phyloP scores from a whole-genome alignment of 2,113 vertebrate species.

The Dasyprocta punctata region DNA sequence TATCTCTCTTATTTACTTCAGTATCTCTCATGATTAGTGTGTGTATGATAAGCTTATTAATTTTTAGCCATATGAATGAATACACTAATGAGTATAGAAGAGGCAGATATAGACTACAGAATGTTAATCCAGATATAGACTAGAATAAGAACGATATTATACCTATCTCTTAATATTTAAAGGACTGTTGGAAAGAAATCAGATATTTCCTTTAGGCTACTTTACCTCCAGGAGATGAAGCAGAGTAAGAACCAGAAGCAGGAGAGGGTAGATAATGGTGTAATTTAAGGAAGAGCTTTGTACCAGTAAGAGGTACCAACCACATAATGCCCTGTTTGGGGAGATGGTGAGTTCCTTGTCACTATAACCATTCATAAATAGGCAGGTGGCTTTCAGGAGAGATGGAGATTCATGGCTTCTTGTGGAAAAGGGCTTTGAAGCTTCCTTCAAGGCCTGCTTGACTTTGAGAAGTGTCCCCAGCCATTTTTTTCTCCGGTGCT shows the following conservation, averaged over 20 bases:
- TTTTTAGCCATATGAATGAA: constrained; percentile 6
- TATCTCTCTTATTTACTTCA: neutral
- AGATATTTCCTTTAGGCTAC: neutral
- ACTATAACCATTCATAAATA: neutral
- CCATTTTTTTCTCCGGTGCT: neutral
- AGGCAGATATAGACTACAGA: neutral
- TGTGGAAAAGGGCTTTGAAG: neutral
- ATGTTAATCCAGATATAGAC: neutral
- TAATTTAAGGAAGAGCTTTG: neutral
- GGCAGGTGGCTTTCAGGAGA: neutral
- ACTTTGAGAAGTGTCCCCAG: neutral
- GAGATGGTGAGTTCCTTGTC: neutral
- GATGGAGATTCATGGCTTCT: neutral
- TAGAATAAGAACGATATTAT: neutral
- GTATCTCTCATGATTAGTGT: neutral
- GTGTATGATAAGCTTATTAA: neutral
- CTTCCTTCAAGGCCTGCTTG: neutral
- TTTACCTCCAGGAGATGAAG: neutral
- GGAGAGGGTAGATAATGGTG: neutral
- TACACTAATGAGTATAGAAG: neutral
- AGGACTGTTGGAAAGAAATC: neutral
- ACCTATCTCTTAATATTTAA: neutral
- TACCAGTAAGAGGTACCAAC: neutral
- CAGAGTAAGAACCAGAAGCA: neutral
- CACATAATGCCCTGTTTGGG: neutral